These are phyloP conservation scores for Eustalomyia histrio DNA, from an alignment of 2,888 invertebrate species.

Conservation along the genomic window DNA sequence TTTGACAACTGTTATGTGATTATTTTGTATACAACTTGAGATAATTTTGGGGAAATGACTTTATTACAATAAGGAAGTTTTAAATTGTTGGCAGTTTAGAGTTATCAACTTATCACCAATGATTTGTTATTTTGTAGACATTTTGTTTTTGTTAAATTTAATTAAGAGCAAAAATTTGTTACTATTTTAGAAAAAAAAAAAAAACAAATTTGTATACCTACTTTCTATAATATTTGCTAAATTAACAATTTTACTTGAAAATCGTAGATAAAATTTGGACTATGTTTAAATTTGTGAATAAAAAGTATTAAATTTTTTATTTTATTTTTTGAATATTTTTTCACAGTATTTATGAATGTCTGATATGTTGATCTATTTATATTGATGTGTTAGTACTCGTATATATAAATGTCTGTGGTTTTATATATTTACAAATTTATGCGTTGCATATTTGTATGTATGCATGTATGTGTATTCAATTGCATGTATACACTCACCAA, in stretches of 20 bases:
- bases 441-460: not conserved
- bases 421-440: not conserved
- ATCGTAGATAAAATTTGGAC: not conserved
- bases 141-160: not conserved
- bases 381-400: not conserved
- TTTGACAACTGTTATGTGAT: too few species aligned
- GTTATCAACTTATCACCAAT: too few species aligned
- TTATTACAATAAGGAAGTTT: too few species aligned
- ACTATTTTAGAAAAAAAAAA: too few species aligned
- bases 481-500: too few species aligned
- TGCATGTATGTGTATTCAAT: too few species aligned
- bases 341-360: not conserved
- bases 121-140: too few species aligned
- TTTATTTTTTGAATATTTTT: not conserved
- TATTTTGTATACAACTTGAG: too few species aligned
- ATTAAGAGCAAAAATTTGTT: not conserved
- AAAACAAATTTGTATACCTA: not conserved
- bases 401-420: not conserved
- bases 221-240: too few species aligned
- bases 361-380: not conserved
- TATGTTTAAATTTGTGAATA: not conserved
- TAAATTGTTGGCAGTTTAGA: too few species aligned
- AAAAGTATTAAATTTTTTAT: not conserved
- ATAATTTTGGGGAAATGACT: too few species aligned
- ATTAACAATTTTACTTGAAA: too few species aligned